Base-by-base conservation (phyloP, 1,140 invertebrate species). In the Zaprionus inermis region DNA sequence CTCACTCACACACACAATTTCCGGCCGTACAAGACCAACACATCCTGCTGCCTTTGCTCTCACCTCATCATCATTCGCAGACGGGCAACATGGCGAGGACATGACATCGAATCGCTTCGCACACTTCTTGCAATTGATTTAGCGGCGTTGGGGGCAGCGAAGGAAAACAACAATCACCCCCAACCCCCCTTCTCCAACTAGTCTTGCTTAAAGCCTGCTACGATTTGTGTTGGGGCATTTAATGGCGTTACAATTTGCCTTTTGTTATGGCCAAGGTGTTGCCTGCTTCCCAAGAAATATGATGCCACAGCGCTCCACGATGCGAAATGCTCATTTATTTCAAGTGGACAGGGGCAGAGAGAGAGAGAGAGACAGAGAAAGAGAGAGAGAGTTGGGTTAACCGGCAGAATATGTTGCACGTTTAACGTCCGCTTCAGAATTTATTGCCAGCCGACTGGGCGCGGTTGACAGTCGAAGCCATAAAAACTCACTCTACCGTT, bases 311-410 rank as follows among this genome's bases (percentile, higher is more conserved):
- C 78, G 72, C 77, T 78, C 59, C 54, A 70, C 71, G 75, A 74
- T 84, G 84, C 67, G 76, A 88, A 88, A 78, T 89, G 80, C 84
- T 88, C 84, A 84, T 88, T 88, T 89, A 88, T 88, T 88, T 66
- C 46, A 64, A 58, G 65, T 55, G 77, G 63, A 54, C 28, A 38
- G 34, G 22, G 57, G 34, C 16, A 7, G 34, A 20, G 28, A 12
- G 38, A 38, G 36, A 65, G 61, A 10, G 2, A 22, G 44, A 18
- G n/a, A 18, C 16, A 10, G 30, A 6, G 36, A n/a, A 7, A 14
- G 10, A 30, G 11, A 16, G 18, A 58, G 10, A 52, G 32, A 64
- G 36, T 55, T 22, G 68, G 34, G 70, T 22, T 16, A 66, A 46
- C 56, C 70, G 22, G 52, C 54, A 72, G 77, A 84, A 89, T 88